A percentile compares a stretch with the other conserved stretches of the same genome.
Conservation (phyloP, 2,797 vertebrate genomes). For the Bucorvus abyssinicus region DNA sequence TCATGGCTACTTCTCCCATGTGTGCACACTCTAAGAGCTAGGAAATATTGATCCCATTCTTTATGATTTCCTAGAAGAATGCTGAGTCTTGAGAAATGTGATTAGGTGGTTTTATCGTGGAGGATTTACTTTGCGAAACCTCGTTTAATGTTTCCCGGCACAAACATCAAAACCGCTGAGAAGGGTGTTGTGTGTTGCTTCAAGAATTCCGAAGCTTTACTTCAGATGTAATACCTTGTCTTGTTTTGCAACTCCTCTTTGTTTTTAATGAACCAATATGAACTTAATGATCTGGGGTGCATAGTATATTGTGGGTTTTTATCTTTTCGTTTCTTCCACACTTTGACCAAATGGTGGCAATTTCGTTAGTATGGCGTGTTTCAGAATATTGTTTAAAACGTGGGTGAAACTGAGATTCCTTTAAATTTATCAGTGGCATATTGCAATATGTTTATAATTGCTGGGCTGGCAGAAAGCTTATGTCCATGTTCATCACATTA, state of each 20-base stretch:
- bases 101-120: conserved; percentile 6
- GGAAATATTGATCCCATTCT: background rate
- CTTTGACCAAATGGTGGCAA: background rate
- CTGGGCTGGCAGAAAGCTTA: conserved; percentile 10
- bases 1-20: background rate
- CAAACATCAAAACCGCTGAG: background rate
- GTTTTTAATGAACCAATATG: background rate
- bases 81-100: background rate
- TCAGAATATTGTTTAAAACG: background rate
- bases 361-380: background rate
- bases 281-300: background rate
- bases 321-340: background rate
- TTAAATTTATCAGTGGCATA: background rate
- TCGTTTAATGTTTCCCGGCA: background rate
- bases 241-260: background rate
- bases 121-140: background rate
- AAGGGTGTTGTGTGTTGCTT: background rate
- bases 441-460: background rate
- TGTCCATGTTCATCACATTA: conserved; percentile 16
- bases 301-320: background rate
- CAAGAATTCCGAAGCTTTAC: background rate
- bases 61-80: conserved; percentile 17
- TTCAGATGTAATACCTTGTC: background rate
- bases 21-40: background rate
- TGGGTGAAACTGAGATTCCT: background rate